These are phyloP conservation scores for Acleris cristana DNA, from an alignment of 2,888 invertebrate genomes.

Conservation along the genomic window DNA sequence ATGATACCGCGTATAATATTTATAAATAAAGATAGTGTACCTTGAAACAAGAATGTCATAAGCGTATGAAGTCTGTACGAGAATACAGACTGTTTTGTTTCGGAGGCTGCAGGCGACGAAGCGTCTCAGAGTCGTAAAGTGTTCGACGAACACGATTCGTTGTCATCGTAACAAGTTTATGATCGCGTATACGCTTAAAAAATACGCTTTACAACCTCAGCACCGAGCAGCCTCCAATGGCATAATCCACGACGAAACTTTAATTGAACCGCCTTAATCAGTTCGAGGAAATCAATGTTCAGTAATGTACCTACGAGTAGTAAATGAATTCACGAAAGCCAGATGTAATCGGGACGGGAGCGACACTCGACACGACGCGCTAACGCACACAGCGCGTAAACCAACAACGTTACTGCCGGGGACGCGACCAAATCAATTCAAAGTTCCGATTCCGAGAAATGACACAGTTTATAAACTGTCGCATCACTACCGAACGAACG, in stretches of 20 bases:
- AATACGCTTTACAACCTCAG: conserved; percentile 58
- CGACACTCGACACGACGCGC: conserved; percentile 68
- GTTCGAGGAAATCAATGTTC: conserved; percentile 62
- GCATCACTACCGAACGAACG: conserved; percentile 81
- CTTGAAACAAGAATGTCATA: too few relatives aligned
- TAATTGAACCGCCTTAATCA: conserved; percentile 27
- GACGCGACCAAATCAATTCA: conserved; percentile 81
- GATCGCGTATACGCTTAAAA: conserved; percentile 56
- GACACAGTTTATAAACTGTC: conserved; percentile 83
- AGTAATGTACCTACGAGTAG: conserved; percentile 69
- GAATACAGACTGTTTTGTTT: too few relatives aligned
- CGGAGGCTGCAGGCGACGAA: conserved; percentile 41
- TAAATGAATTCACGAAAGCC: conserved; percentile 74
- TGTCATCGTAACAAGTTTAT: conserved; percentile 73
- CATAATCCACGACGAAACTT: conserved; percentile 31
- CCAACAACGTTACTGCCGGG: conserved; percentile 78
- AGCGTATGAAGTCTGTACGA: too few relatives aligned
- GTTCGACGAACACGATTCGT: conserved; percentile 67
- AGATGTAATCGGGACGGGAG: conserved; percentile 79
- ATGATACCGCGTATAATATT: conserved; percentile 17
- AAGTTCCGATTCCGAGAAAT: conserved; percentile 81
- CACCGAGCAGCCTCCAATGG: conserved; percentile 20
- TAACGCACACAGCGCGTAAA: conserved; percentile 73
- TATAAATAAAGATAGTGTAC: conserved; percentile 14
- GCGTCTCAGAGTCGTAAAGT: conserved; percentile 58